Evolutionary conservation across 2,113 vertebrate species (phyloP).

Genomic region (Phalacrocorax pelagicus): DNA sequence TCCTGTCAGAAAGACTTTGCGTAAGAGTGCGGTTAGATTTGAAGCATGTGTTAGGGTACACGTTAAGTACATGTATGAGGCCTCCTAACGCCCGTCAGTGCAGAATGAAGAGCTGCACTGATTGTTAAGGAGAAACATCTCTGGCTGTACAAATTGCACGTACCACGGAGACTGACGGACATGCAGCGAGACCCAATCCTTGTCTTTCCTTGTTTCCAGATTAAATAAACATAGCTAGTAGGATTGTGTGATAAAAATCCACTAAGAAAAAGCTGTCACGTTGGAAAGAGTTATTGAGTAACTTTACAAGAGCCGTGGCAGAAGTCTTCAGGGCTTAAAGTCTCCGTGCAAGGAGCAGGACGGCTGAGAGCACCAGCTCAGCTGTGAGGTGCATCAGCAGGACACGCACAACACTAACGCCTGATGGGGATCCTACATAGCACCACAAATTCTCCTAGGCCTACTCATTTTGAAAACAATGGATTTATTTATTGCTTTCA

Average conservation of each 20-base stretch:
- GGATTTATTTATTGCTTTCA: slow-evolving; percentile 9
- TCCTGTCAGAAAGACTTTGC: background rate
- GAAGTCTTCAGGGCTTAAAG: background rate
- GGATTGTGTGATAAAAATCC: background rate
- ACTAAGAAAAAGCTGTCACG: background rate
- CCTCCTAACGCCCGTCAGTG: background rate
- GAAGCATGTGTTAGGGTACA: background rate
- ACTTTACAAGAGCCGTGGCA: background rate
- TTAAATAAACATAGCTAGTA: background rate
- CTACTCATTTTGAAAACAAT: background rate
- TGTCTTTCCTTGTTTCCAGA: background rate
- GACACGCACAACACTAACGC: rapidly evolving
- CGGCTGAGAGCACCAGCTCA: background rate
- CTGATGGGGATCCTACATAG: background rate
- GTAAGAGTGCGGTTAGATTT: background rate
- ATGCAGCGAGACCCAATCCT: background rate
- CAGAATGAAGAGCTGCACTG: background rate
- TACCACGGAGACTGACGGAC: background rate
- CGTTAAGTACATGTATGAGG: background rate
- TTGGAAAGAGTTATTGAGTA: background rate
- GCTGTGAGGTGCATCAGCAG: background rate
- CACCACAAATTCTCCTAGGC: background rate
- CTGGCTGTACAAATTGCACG: background rate
- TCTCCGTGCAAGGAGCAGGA: background rate
- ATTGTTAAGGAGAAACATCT: background rate